These are phyloP conservation scores for Arctopsyche grandis DNA, from an alignment of 1,140 invertebrate genomes.

Conservation along the genomic window DNA sequence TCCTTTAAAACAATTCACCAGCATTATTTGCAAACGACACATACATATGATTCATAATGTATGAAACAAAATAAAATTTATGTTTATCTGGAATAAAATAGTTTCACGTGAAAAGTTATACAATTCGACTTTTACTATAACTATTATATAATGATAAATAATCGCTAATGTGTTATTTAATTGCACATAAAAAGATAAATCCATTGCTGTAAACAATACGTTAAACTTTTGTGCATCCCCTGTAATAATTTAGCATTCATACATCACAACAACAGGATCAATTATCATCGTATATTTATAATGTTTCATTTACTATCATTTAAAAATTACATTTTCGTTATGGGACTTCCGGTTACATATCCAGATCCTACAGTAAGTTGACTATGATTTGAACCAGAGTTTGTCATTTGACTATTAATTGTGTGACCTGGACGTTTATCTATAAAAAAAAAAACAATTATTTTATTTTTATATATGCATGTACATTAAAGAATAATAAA, in stretches of 20 bases:
- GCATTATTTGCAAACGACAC: neutral
- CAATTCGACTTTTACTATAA: too few species aligned
- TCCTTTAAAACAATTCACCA: neutral
- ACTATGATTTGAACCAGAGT: slow-evolving; percentile 51
- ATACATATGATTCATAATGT: neutral
- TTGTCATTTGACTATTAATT: slow-evolving; percentile 41
- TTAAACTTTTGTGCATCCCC: neutral
- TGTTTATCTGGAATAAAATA: too few species aligned
- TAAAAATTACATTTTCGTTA: slow-evolving; percentile 34
- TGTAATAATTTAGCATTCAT: neutral
- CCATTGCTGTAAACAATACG: neutral
- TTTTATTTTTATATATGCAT: neutral
- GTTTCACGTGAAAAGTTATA: too few species aligned
- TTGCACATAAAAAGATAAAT: neutral
- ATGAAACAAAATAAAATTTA: neutral
- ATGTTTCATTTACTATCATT: neutral
- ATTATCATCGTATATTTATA: neutral
- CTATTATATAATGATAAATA: neutral
- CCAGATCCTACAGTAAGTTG: slow-evolving; percentile 21
- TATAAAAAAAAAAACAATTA: slow-evolving; percentile 45
- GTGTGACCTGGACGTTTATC: slow-evolving; percentile 45
- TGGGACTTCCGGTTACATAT: slow-evolving; percentile 6
- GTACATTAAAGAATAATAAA: too few species aligned
- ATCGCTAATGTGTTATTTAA: neutral
- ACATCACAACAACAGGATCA: neutral